These are phyloP conservation scores for Chrysolina oricalcia DNA, from an alignment of 2,888 invertebrate species.

Conservation along the genomic window DNA sequence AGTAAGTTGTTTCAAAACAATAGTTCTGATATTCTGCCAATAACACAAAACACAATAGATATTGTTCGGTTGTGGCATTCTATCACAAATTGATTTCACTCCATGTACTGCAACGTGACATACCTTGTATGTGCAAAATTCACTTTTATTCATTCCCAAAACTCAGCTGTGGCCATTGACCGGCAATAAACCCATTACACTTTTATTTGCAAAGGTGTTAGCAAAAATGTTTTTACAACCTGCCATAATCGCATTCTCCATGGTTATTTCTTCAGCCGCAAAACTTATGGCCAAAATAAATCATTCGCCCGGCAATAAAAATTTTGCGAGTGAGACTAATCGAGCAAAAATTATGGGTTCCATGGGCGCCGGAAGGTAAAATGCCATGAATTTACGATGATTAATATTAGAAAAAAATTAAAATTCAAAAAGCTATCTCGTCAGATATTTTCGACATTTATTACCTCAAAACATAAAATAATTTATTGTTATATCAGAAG, in stretches of 20 bases:
- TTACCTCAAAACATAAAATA: neutral
- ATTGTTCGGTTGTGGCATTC: neutral
- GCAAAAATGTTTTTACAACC: slow-evolving; percentile 48
- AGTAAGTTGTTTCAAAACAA: too few relatives aligned
- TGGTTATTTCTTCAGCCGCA: slow-evolving; percentile 45
- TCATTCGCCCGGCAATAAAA: slow-evolving; percentile 38
- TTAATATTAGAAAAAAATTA: neutral
- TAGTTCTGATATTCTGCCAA: too few relatives aligned
- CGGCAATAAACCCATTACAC: slow-evolving; percentile 47
- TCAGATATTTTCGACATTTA: neutral
- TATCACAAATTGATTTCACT: neutral
- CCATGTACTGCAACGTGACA: neutral
- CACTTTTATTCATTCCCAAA: slow-evolving; percentile 22
- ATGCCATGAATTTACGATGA: neutral
- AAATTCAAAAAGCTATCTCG: neutral
- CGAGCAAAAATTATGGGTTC: slow-evolving; percentile 24
- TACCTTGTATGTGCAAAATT: neutral
- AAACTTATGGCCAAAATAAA: slow-evolving; percentile 43
- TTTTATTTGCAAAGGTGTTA: slow-evolving; percentile 50
- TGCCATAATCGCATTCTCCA: slow-evolving; percentile 47
- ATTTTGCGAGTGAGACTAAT: slow-evolving; percentile 46
- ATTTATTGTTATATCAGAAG: neutral
- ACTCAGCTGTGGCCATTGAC: slow-evolving; percentile 37
- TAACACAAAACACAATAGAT: neutral
- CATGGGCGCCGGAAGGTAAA: slow-evolving; percentile 17